Evolutionary conservation across 2,888 invertebrate species (phyloP).

Genomic region (Phyto melanocephala): DNA sequence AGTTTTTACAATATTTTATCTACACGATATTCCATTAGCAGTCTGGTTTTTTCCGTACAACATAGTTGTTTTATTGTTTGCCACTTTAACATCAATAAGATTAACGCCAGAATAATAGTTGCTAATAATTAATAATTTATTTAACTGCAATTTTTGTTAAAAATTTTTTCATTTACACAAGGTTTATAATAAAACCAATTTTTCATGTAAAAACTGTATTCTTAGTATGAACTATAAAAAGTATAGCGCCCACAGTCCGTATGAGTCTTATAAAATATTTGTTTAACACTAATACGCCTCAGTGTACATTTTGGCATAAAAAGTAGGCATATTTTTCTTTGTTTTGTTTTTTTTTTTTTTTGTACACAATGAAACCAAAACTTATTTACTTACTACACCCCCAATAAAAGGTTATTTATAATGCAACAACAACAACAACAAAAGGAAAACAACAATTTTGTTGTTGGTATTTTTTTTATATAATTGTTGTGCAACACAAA

Average conservation of each 20-base stretch:
- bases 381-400: constrained; percentile 16
- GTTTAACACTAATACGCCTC: constrained; percentile 7
- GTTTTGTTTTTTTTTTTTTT: not conserved
- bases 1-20: too few species aligned
- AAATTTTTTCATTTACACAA: too few species aligned
- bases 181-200: too few species aligned
- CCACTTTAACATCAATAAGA: too few species aligned
- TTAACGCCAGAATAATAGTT: too few species aligned
- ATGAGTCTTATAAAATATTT: not conserved
- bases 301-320: not conserved
- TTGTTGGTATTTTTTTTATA: not conserved
- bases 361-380: not conserved
- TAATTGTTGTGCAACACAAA: constrained; percentile 3
- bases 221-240: too few species aligned
- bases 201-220: too few species aligned
- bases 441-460: not conserved
- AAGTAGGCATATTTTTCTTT: not conserved
- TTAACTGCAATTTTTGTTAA: too few species aligned
- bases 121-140: too few species aligned
- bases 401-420: not conserved
- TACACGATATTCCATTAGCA: too few species aligned
- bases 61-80: too few species aligned
- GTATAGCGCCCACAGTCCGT: not conserved
- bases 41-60: too few species aligned
- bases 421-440: not conserved